phyloP scores from a whole-genome alignment of 2,888 invertebrate genomes.

The Aplocera efformata region DNA sequence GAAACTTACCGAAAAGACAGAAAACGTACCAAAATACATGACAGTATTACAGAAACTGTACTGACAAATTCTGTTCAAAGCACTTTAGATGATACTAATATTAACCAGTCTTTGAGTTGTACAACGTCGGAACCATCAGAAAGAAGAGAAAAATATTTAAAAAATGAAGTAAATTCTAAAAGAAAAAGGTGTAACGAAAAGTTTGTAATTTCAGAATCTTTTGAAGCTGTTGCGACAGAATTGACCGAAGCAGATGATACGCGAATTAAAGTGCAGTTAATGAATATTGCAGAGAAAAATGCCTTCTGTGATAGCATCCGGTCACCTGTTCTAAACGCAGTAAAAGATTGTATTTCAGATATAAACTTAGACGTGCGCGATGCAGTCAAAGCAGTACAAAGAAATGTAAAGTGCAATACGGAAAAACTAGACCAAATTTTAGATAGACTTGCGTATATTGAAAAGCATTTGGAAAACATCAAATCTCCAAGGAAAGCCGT shows the following conservation, averaged over 20 bases:
- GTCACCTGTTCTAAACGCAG: conserved; percentile 53
- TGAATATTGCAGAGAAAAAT: conserved; percentile 62
- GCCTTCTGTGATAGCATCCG: conserved; percentile 55
- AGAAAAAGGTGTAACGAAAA: conserved; percentile 34
- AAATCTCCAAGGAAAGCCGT: conserved; percentile 19
- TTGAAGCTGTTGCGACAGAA: conserved; percentile 61
- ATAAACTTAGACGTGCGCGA: conserved; percentile 35
- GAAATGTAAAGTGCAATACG: conserved; percentile 40
- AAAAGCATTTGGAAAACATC: conserved; percentile 39
- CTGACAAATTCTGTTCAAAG: conserved; percentile 47
- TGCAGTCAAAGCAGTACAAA: conserved; percentile 44
- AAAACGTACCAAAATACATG: conserved; percentile 35
- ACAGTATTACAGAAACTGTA: conserved; percentile 43
- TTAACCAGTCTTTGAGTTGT: conserved; percentile 57
- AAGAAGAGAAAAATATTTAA: conserved; percentile 39
- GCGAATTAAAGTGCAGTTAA: conserved; percentile 65
- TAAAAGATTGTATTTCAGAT: conserved; percentile 54
- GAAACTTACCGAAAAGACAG: conserved; percentile 43
- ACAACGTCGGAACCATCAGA: conserved; percentile 60
- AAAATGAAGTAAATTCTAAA: conserved; percentile 35
- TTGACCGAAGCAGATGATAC: conserved; percentile 38
- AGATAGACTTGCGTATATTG: conserved; percentile 51
- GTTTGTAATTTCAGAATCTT: conserved; percentile 52
- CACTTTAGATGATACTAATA: conserved; percentile 60
- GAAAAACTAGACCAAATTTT: conserved; percentile 54